Evolutionary conservation across 2,888 invertebrate genomes (phyloP).

Genomic region (Drosophila emarginata): DNA sequence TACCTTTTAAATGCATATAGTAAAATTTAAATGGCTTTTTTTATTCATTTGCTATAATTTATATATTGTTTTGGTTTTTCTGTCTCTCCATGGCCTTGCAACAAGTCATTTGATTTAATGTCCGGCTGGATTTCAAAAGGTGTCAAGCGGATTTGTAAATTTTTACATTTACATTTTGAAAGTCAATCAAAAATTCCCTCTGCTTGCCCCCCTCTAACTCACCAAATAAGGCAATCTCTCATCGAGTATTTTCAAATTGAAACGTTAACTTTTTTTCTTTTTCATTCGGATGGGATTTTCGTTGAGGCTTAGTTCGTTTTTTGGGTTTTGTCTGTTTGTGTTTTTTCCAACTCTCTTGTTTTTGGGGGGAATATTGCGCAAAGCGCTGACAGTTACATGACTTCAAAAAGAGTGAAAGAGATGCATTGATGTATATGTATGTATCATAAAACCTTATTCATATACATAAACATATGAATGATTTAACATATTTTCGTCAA

Average conservation of each 20-base stretch:
- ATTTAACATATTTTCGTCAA: constrained; percentile 73
- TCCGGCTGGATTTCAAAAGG: constrained; percentile 35
- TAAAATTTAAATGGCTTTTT: background rate
- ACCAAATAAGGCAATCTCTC: constrained; percentile 11
- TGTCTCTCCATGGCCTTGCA: constrained; percentile 4
- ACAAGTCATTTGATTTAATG: constrained; percentile 44
- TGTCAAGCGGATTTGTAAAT: constrained; percentile 56
- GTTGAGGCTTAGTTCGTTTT: constrained; percentile 21
- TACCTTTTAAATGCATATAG: too few relatives aligned
- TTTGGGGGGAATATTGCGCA: constrained; percentile 33
- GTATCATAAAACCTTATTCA: constrained; percentile 47
- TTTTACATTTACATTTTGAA: constrained; percentile 64
- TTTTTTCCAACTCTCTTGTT: constrained; percentile 32
- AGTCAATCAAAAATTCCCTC: constrained; percentile 60
- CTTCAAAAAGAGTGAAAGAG: constrained; percentile 31
- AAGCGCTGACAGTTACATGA: constrained; percentile 73
- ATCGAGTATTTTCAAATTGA: constrained; percentile 50
- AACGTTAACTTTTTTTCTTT: constrained; percentile 51
- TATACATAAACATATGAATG: constrained; percentile 39
- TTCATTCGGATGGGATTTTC: constrained; percentile 22
- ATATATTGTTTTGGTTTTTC: background rate
- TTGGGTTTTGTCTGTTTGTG: constrained; percentile 23
- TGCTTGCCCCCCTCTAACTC: constrained; percentile 5
- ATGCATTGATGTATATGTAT: constrained; percentile 15
- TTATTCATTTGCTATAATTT: background rate